A percentile compares a stretch with the other conserved stretches of the same genome.
Conservation (phyloP, 2,888 invertebrate genomes). For the Arge pagana region DNA sequence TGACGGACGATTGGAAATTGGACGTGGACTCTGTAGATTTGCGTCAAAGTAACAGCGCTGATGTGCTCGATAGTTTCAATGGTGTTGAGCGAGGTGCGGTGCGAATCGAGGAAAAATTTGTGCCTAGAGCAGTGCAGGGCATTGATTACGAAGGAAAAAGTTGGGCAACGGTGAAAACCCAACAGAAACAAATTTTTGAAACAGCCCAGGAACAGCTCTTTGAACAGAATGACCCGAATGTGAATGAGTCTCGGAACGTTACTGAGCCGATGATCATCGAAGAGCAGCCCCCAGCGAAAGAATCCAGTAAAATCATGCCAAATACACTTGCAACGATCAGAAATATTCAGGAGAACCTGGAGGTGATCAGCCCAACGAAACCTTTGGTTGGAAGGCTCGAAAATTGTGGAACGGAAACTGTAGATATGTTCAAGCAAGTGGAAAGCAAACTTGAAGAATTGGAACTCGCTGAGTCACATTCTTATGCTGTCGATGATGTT, state of each 20-base stretch:
- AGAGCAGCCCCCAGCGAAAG: no score
- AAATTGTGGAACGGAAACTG: no score
- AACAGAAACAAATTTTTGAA: slow-evolving; percentile 26
- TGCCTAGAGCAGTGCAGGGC: slow-evolving; percentile 36
- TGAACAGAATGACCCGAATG: not conserved
- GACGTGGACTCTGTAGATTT: slow-evolving; percentile 37
- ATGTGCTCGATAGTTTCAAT: slow-evolving; percentile 40
- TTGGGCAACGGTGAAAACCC: slow-evolving; percentile 29
- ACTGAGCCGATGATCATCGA: no score
- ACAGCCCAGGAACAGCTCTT: not conserved
- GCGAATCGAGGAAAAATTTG: slow-evolving; percentile 38
- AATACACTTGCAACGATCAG: not conserved
- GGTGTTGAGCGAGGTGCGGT: slow-evolving; percentile 26
- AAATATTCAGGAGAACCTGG: not conserved
- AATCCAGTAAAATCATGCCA: no score
- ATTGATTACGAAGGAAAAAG: slow-evolving; percentile 19
- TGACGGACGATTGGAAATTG: slow-evolving; percentile 46
- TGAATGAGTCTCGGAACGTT: slow-evolving; percentile 4
- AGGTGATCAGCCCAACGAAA: no score
- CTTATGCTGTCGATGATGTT: no score
- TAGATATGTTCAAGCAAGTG: no score
- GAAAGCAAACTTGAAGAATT: no score
- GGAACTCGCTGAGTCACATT: no score
- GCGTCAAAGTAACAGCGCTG: slow-evolving; percentile 39
- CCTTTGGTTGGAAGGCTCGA: no score